Percentiles rank a stretch among this genome's conserved stretches.
Evolutionary conservation across 2,113 vertebrate genomes (phyloP).

Genomic region (Phalacrocorax brasilianus): DNA sequence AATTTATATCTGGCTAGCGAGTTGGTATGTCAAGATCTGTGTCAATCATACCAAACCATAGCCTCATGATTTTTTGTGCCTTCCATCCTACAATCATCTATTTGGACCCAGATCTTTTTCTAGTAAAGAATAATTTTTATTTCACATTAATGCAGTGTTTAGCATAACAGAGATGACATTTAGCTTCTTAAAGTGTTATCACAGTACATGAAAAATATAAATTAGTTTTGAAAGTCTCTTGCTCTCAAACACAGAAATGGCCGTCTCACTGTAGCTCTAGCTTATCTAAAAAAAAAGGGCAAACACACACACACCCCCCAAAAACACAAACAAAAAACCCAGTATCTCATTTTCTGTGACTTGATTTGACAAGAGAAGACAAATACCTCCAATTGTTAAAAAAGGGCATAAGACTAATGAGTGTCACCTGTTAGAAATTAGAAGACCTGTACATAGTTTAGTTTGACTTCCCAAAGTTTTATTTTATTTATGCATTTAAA

Average conservation of each 20-base stretch:
- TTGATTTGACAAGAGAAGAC: not conserved
- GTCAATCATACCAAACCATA: not conserved
- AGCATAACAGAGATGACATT: not conserved
- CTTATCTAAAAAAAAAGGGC: too few species aligned
- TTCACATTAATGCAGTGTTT: not conserved
- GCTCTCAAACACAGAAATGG: too few species aligned
- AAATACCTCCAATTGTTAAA: not conserved
- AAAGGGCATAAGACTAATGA: not conserved
- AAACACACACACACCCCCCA: too few species aligned
- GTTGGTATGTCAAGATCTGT: not conserved
- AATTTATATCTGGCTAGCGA: not conserved
- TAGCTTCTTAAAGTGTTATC: not conserved
- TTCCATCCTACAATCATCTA: not conserved
- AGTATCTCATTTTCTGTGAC: not conserved
- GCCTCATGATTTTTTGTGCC: not conserved
- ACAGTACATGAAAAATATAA: not conserved
- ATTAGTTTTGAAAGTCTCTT: too few species aligned
- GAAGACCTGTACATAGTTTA: not conserved
- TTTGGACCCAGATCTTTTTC: not conserved
- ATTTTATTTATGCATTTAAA: not conserved
- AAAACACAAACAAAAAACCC: too few species aligned
- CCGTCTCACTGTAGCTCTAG: too few species aligned
- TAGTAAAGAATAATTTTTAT: not conserved
- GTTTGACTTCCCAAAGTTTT: not conserved
- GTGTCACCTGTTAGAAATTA: not conserved